These are phyloP conservation scores for Cepaea hortensis DNA, from an alignment of 2,888 invertebrate species.

Conservation along the genomic window DNA sequence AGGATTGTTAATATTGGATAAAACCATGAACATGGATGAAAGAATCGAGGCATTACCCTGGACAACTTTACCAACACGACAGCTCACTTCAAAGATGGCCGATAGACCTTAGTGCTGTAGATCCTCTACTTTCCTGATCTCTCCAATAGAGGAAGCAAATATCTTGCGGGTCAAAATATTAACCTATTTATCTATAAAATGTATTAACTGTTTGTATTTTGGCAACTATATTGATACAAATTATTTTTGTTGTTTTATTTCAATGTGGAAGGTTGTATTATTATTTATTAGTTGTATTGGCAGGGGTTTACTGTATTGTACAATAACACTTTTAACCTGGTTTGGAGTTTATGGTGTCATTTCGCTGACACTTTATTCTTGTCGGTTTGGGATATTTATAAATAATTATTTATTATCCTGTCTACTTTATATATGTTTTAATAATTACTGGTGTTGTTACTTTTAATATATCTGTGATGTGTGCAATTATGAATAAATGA, in stretches of 20 bases:
- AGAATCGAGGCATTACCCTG: constrained; percentile 42
- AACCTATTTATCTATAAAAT: too few species aligned
- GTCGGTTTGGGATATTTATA: too few species aligned
- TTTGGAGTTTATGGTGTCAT: not conserved
- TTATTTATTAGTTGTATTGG: not conserved
- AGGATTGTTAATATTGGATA: not conserved
- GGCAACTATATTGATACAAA: too few species aligned
- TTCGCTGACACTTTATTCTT: not conserved
- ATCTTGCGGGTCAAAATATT: too few species aligned
- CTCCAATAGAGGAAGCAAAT: too few species aligned
- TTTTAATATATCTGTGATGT: too few species aligned
- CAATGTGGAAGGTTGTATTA: not conserved
- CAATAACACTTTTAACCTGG: constrained; percentile 14
- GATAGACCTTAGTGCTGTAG: constrained; percentile 44
- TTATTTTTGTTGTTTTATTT: too few species aligned
- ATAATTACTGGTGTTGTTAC: too few species aligned
- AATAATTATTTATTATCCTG: too few species aligned
- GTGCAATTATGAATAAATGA: too few species aligned
- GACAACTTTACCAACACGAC: constrained; percentile 49
- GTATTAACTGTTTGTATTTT: too few species aligned
- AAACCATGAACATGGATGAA: not conserved
- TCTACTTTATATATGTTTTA: too few species aligned
- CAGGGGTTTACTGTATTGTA: not conserved
- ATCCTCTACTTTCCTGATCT: not conserved
- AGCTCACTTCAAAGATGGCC: constrained; percentile 51